Conservation (phyloP, 2,797 vertebrate genomes). For the Darevskia mixta region DNA sequence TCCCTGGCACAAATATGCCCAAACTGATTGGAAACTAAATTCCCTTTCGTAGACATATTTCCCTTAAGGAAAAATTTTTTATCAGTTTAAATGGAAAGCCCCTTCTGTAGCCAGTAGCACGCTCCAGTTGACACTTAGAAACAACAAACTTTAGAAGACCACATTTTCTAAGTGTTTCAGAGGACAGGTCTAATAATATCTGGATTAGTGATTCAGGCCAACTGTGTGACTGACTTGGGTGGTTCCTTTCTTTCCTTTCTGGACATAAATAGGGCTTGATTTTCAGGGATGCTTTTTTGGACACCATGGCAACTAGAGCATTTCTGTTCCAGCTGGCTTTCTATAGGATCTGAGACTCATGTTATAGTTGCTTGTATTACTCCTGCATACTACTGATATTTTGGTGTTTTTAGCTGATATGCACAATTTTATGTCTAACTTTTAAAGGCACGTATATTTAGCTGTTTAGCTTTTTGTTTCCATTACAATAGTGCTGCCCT, state of each 20-base stretch:
- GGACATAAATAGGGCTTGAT: not conserved
- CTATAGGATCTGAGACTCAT: not conserved
- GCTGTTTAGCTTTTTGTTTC: not conserved
- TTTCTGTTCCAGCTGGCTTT: not conserved
- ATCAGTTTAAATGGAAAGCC: not conserved
- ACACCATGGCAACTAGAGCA: not conserved
- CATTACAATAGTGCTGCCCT: not conserved
- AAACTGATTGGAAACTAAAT: not conserved
- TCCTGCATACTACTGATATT: not conserved
- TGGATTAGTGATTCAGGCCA: not conserved
- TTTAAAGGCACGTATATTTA: not conserved
- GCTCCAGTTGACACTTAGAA: not conserved
- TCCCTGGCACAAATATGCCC: not conserved
- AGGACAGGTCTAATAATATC: conserved; percentile 20
- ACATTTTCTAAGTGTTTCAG: conserved; percentile 8
- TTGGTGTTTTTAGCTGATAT: not conserved
- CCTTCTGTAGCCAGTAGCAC: not conserved
- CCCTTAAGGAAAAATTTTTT: not conserved
- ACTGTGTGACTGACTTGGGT: conserved; percentile 3
- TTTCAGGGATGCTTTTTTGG: not conserved
- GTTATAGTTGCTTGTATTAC: not conserved
- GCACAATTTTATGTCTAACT: not conserved
- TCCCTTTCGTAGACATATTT: not conserved
- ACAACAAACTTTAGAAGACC: conserved; percentile 1
- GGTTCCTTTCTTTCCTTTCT: not conserved